Evolutionary conservation across 2,113 vertebrate genomes (phyloP).

Genomic region (Ochotona princeps): DNA sequence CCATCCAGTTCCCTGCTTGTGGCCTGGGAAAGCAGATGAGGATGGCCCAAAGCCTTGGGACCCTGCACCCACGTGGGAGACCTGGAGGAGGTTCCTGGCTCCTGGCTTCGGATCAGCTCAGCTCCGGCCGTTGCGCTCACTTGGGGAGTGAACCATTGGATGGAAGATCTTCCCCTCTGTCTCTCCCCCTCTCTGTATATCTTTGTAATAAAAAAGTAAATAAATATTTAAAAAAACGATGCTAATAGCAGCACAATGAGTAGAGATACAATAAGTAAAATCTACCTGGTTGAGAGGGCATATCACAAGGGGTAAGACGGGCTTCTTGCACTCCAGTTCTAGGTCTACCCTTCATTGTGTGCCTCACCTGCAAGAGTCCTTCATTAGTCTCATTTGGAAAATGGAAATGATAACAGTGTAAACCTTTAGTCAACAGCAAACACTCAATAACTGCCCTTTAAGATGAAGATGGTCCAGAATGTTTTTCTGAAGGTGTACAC

Average conservation of each 20-base stretch:
- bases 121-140: too few relatives aligned
- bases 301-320: not conserved
- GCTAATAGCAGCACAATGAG: not conserved
- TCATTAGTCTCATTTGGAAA: not conserved
- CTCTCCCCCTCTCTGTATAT: too few relatives aligned
- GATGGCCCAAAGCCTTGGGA: too few relatives aligned
- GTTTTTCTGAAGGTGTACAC: not conserved
- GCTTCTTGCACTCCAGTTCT: not conserved
- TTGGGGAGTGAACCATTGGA: too few relatives aligned
- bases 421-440: not conserved
- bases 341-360: not conserved
- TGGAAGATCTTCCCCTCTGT: too few relatives aligned
- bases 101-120: too few relatives aligned
- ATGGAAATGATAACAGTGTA: not conserved
- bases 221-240: too few relatives aligned
- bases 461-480: not conserved
- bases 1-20: too few relatives aligned
- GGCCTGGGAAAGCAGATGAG: too few relatives aligned
- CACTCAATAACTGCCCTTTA: not conserved
- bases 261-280: not conserved
- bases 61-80: too few relatives aligned
- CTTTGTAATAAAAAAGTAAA: too few relatives aligned
- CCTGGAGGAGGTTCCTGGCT: too few relatives aligned
- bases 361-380: not conserved
- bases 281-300: not conserved